Conservation (phyloP, 2,888 invertebrate species). For the Metacarcinus magister region DNA sequence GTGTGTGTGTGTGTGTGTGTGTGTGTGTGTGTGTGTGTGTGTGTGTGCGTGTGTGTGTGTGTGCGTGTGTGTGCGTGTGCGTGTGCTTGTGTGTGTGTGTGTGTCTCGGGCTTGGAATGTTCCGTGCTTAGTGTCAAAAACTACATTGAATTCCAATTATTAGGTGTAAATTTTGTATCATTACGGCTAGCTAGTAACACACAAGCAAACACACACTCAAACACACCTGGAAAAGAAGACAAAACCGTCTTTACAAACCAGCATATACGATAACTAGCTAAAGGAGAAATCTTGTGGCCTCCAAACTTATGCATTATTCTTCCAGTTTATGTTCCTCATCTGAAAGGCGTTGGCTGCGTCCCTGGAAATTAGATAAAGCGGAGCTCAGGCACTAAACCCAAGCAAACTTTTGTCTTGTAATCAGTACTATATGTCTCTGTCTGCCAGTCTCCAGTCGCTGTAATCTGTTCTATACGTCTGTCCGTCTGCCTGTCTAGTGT, state of each 20-base stretch:
- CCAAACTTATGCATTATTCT: neutral
- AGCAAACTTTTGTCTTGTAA: neutral
- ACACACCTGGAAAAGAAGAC: neutral
- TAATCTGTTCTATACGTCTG: neutral
- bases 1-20: conserved; percentile 9
- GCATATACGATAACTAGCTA: neutral
- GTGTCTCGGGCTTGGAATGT: neutral
- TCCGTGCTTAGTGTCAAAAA: too few species aligned
- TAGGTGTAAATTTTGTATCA: too few species aligned
- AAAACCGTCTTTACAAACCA: neutral
- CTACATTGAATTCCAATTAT: too few species aligned
- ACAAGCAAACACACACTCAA: neutral
- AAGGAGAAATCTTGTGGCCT: neutral
- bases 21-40: conserved; percentile 2
- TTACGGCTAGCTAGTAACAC: neutral
- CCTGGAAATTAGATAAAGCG: neutral
- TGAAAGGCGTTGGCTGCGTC: neutral
- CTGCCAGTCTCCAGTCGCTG: neutral
- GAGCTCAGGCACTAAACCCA: neutral
- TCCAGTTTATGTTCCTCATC: neutral
- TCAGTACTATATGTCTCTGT: neutral
- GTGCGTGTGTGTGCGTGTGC: neutral
- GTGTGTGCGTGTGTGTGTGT: conserved; percentile 28
- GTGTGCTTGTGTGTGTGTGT: neutral
- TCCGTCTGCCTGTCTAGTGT: conserved; percentile 4